Evolutionary conservation across 2,797 vertebrate species (phyloP).

Genomic region (Pseudomugil tenellus): DNA sequence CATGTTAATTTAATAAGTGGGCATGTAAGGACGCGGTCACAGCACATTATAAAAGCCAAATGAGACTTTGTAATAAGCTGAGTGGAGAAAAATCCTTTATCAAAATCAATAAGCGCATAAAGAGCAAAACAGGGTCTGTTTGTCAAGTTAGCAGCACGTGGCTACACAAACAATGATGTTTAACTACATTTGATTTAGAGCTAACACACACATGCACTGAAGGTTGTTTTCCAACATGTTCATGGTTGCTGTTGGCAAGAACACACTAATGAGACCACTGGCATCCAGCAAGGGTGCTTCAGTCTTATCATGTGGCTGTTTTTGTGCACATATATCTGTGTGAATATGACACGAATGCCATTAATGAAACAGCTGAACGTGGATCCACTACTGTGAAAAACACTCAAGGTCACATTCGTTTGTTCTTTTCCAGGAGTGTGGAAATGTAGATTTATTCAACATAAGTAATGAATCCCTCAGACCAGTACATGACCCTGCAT

Average conservation of each 20-base stretch:
- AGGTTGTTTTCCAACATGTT: slow-evolving; percentile 9
- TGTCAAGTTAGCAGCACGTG: slow-evolving; percentile 37
- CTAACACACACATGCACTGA: slow-evolving; percentile 8
- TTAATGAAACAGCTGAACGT: slow-evolving; percentile 32
- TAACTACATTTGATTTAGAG: slow-evolving; percentile 36
- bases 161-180: slow-evolving; percentile 38
- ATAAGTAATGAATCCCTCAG: slow-evolving; percentile 43
- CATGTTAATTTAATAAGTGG: slow-evolving; percentile 69
- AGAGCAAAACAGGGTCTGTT: slow-evolving; percentile 39
- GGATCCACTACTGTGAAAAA: slow-evolving; percentile 36
- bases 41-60: slow-evolving; percentile 59
- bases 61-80: slow-evolving; percentile 59
- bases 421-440: slow-evolving; percentile 30
- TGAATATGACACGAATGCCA: slow-evolving; percentile 19
- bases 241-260: slow-evolving; percentile 3
- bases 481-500: slow-evolving; percentile 17
- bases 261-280: slow-evolving; percentile 41
- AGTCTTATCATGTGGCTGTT: slow-evolving; percentile 19
- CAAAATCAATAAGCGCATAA: slow-evolving; percentile 63
- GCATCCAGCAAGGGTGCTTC: slow-evolving; percentile 28
- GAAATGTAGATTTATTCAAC: slow-evolving; percentile 51
- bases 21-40: slow-evolving; percentile 55
- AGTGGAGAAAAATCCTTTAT: slow-evolving; percentile 57
- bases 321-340: slow-evolving; percentile 24
- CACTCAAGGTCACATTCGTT: slow-evolving; percentile 57